Evolutionary conservation across 2,113 vertebrate genomes (phyloP).

Genomic region (Calyptommatus sinebrachiatus): DNA sequence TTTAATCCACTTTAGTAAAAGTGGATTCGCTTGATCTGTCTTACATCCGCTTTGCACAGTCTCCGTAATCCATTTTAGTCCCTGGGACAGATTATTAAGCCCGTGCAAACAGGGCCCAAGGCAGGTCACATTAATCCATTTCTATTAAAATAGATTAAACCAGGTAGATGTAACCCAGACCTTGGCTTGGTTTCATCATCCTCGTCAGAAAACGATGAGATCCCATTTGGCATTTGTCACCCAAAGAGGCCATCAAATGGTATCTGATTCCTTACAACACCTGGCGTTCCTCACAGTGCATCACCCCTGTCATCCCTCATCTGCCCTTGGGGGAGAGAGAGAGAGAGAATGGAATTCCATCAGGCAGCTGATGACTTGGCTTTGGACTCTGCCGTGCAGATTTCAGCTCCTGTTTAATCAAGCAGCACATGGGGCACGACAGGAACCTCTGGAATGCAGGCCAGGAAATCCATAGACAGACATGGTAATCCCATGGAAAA

Average conservation of each 20-base stretch:
- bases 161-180: too few relatives aligned
- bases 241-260: neutral
- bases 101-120: too few relatives aligned
- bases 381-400: slow-evolving; percentile 19
- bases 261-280: neutral
- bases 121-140: too few relatives aligned
- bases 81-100: too few relatives aligned
- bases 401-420: slow-evolving; percentile 32
- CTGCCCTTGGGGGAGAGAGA: too few relatives aligned
- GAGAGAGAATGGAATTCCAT: slow-evolving; percentile 26
- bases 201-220: too few relatives aligned
- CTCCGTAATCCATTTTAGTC: too few relatives aligned
- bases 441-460: slow-evolving; percentile 37
- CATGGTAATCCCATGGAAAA: slow-evolving; percentile 41
- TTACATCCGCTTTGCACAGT: too few relatives aligned
- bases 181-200: too few relatives aligned
- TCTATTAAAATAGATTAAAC: too few relatives aligned
- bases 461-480: slow-evolving; percentile 34
- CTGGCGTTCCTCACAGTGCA: neutral
- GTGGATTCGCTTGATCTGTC: too few relatives aligned
- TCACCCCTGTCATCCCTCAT: slow-evolving; percentile 5
- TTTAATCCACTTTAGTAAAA: too few relatives aligned
- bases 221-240: neutral
- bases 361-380: slow-evolving; percentile 40
- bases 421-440: neutral